Conservation (phyloP, 2,888 invertebrate genomes). For the Heliconius charithonia region DNA sequence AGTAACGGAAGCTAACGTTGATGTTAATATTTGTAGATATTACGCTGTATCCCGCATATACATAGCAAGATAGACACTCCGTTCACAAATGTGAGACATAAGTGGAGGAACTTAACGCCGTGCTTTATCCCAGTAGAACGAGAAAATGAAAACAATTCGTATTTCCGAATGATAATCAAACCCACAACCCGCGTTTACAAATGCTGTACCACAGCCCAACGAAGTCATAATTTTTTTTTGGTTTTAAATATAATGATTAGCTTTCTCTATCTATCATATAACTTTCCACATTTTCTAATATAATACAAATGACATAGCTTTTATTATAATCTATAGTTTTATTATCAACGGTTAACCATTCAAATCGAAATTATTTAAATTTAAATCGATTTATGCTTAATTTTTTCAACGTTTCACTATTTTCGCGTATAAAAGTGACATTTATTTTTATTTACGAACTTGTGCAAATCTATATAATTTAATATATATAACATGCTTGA, state of each 20-base stretch:
- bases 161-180: not conserved
- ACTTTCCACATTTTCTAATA: not conserved
- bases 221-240: not conserved
- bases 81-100: not conserved
- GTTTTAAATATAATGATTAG: not conserved
- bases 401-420: not conserved
- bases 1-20: too few species aligned
- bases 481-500: too few species aligned
- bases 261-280: slow-evolving; percentile 1
- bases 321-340: slow-evolving; percentile 8
- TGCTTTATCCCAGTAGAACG: not conserved
- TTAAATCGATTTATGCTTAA: slow-evolving; percentile 5
- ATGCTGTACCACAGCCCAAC: not conserved
- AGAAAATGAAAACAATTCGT: not conserved
- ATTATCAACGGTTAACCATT: not conserved
- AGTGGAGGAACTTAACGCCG: not conserved
- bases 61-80: not conserved
- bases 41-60: too few species aligned
- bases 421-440: not conserved
- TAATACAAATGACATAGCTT: not conserved
- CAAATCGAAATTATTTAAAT: slow-evolving; percentile 9
- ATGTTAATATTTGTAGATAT: too few species aligned
- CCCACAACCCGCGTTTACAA: not conserved
- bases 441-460: slow-evolving; percentile 1
- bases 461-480: too few species aligned